These are phyloP conservation scores for Cotesia vestalis DNA, from an alignment of 1,140 invertebrate species.

Conservation along the genomic window DNA sequence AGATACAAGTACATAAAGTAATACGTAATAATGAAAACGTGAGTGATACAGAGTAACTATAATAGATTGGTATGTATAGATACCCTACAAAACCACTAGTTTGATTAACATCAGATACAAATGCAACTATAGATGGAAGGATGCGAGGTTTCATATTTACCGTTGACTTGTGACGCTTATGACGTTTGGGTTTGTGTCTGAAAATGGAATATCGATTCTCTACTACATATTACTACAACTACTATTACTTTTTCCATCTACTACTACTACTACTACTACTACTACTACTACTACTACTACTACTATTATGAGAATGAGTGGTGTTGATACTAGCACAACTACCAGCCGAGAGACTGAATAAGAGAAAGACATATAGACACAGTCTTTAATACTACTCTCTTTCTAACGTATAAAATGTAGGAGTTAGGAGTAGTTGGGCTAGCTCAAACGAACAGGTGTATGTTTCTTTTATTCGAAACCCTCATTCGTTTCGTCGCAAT, in stretches of 20 bases:
- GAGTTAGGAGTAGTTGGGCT: neutral
- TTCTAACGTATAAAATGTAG: neutral
- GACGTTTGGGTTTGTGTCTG: slow-evolving; percentile 19
- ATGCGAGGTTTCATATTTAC: slow-evolving; percentile 5
- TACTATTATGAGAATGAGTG: too few species aligned
- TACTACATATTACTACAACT: too few species aligned
- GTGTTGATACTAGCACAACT: neutral
- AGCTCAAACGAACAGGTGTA: slow-evolving; percentile 1
- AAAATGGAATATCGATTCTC: slow-evolving; percentile 29
- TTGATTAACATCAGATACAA: slow-evolving; percentile 14
- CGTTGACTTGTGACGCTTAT: slow-evolving; percentile 4
- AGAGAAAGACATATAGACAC: slow-evolving; percentile 6
- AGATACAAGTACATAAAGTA: neutral
- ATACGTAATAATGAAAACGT: slow-evolving; percentile 6
- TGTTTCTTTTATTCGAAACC: neutral
- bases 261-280: too few species aligned
- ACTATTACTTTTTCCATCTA: too few species aligned
- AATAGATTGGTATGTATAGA: slow-evolving; percentile 3
- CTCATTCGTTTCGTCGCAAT: slow-evolving; percentile 5
- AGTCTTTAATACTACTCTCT: slow-evolving; percentile 9
- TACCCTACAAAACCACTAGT: slow-evolving; percentile 5
- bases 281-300: too few species aligned
- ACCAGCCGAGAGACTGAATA: slow-evolving; percentile 1
- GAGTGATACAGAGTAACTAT: slow-evolving; percentile 8
- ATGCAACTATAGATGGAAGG: neutral